Conservation (phyloP, 2,797 vertebrate species). For the Pangasius djambal region DNA sequence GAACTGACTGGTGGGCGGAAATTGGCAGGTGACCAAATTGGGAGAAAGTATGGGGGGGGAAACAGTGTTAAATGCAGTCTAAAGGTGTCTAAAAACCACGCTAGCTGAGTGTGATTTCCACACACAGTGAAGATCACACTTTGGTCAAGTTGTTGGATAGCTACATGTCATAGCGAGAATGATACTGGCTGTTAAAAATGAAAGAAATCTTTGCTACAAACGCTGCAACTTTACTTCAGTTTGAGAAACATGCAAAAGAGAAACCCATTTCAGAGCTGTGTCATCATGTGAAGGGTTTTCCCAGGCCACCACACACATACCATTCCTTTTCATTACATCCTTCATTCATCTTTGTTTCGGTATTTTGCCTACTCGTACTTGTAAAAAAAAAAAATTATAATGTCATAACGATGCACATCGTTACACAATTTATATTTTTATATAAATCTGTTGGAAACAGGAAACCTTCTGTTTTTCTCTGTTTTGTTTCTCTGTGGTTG, state of each 20-base stretch:
- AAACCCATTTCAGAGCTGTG: background rate
- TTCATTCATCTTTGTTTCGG: background rate
- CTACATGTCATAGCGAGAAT: background rate
- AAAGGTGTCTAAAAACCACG: background rate
- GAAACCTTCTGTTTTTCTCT: background rate
- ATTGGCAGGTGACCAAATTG: background rate
- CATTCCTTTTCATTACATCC: background rate
- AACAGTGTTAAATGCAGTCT: background rate
- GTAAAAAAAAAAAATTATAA: background rate
- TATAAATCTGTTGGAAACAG: background rate
- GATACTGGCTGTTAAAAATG: background rate
- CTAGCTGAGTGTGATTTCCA: background rate
- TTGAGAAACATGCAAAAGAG: background rate
- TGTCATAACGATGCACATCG: background rate
- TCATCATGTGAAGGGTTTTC: background rate
- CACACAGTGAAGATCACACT: background rate
- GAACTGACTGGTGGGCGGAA: background rate
- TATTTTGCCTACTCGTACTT: background rate
- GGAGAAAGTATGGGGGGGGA: background rate
- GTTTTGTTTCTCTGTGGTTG: conserved; percentile 15
- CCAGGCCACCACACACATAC: too few relatives aligned
- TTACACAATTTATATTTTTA: background rate
- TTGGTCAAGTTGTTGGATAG: background rate
- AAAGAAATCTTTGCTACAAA: background rate
- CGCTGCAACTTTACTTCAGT: background rate